phyloP scores from a whole-genome alignment of 2,113 vertebrate species.

The Bettongia penicillata region DNA sequence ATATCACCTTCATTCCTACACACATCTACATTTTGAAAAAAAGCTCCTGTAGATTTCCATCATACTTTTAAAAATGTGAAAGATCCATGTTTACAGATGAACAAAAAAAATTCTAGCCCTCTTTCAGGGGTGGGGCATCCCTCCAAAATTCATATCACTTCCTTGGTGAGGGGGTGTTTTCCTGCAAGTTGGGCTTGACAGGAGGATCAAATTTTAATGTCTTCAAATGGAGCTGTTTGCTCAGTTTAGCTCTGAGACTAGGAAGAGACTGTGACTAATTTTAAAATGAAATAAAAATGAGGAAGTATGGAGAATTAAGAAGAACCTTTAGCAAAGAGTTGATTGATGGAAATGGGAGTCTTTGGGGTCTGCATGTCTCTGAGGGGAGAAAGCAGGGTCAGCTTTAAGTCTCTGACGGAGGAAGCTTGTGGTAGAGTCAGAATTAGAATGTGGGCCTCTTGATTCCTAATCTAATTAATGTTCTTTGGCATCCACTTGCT shows the following conservation, averaged over 20 bases:
- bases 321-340: neutral
- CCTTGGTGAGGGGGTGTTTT: neutral
- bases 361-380: neutral
- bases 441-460: neutral
- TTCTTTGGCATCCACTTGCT: neutral
- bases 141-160: neutral
- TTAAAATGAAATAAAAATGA: conserved; percentile 23
- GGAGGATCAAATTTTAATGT: neutral
- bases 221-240: neutral
- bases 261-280: neutral
- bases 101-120: neutral
- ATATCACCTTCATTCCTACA: neutral
- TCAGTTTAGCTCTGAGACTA: neutral
- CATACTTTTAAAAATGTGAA: neutral
- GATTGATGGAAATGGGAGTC: neutral
- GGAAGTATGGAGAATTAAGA: neutral
- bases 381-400: neutral
- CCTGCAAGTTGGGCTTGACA: neutral
- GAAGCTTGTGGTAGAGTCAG: neutral
- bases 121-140: neutral
- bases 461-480: neutral
- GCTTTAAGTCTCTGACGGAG: neutral
- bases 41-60: neutral
- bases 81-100: neutral
- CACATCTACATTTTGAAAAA: neutral